phyloP scores from a whole-genome alignment of 2,113 vertebrate genomes.

The Pholis gunnellus region DNA sequence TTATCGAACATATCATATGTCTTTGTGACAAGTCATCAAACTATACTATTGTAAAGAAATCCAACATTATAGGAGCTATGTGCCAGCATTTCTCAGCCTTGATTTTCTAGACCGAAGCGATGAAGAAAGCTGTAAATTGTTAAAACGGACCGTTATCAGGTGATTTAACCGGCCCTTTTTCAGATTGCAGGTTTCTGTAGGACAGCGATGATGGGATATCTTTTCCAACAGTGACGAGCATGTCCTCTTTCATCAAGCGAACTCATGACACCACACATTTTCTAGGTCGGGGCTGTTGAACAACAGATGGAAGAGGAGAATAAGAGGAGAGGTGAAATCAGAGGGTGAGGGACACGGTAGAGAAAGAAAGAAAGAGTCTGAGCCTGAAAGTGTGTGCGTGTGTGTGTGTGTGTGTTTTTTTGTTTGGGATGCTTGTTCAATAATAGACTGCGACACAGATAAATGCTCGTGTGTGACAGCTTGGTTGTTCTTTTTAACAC shows the following conservation, averaged over 20 bases:
- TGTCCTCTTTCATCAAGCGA: slow-evolving; percentile 49
- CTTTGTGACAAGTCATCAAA: slow-evolving; percentile 43
- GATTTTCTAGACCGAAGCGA: neutral
- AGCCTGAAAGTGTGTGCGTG: slow-evolving; percentile 2
- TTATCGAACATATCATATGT: slow-evolving; percentile 39
- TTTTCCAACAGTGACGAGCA: slow-evolving; percentile 10
- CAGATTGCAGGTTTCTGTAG: slow-evolving; percentile 23
- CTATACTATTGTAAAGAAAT: slow-evolving; percentile 14
- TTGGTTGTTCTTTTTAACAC: slow-evolving; percentile 57
- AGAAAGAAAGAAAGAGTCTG: slow-evolving; percentile 36
- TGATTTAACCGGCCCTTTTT: neutral
- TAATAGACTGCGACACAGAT: slow-evolving; percentile 56
- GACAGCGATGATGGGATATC: neutral
- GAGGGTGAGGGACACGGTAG: slow-evolving; percentile 1
- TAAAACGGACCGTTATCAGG: neutral
- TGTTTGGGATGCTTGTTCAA: slow-evolving; percentile 16
- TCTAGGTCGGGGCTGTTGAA: slow-evolving; percentile 61
- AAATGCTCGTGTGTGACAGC: slow-evolving; percentile 59
- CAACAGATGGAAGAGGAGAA: slow-evolving; percentile 3
- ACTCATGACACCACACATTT: slow-evolving; percentile 54
- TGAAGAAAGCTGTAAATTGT: slow-evolving; percentile 21
- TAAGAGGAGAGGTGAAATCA: slow-evolving; percentile 34
- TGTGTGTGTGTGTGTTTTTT: neutral
- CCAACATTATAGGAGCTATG: neutral
- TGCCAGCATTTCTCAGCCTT: neutral